Percentiles rank a stretch among this genome's conserved stretches.
phyloP scores from a whole-genome alignment of 2,888 invertebrate species.

The Ichneumoninae sp. region DNA sequence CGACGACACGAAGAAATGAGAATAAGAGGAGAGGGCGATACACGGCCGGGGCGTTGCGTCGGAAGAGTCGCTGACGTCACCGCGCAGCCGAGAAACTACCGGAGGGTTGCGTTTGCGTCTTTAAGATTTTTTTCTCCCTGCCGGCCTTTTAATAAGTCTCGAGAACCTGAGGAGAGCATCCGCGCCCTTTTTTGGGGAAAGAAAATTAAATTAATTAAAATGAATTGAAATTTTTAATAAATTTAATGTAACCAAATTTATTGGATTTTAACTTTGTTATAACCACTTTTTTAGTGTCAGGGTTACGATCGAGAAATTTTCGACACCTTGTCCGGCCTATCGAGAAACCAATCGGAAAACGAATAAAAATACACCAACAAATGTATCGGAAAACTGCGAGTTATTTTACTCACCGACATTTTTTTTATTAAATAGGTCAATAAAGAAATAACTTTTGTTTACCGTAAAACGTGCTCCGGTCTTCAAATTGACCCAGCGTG shows the following conservation, averaged over 20 bases:
- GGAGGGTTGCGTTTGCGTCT: conserved; percentile 57
- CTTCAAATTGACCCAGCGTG: background rate
- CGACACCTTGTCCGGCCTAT: no score
- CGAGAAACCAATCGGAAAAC: no score
- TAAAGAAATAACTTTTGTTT: background rate
- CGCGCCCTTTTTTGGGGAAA: background rate
- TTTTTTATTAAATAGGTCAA: background rate
- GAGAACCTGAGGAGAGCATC: background rate
- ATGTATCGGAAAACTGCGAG: background rate
- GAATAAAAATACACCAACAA: no score
- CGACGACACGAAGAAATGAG: conserved; percentile 13
- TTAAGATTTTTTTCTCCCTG: conserved; percentile 47
- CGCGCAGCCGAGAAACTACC: conserved; percentile 49
- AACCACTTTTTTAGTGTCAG: no score
- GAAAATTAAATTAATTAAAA: background rate
- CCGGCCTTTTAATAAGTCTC: conserved; percentile 18
- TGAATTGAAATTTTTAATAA: background rate
- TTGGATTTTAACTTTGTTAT: no score
- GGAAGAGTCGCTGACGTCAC: conserved; percentile 59
- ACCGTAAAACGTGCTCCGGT: background rate
- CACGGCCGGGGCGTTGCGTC: conserved; percentile 43
- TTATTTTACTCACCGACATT: background rate
- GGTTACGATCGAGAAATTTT: no score
- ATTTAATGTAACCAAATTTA: background rate
- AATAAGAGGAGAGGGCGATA: conserved; percentile 37